phyloP scores from a whole-genome alignment of 2,113 vertebrate genomes.

The Gallinago undulata region DNA sequence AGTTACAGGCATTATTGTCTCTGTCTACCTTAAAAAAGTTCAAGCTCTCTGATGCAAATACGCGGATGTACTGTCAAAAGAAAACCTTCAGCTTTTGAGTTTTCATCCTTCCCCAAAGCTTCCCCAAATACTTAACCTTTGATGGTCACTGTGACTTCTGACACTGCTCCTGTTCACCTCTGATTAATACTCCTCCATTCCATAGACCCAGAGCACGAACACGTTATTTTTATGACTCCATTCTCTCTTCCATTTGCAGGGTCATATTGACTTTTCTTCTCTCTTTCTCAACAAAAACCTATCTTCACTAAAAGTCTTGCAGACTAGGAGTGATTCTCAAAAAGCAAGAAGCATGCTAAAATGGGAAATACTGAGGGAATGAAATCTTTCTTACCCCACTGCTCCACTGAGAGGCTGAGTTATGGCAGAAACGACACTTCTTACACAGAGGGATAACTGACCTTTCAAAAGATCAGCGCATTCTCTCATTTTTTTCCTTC shows the following conservation, averaged over 20 bases:
- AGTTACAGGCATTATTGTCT: neutral
- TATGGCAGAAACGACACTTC: neutral
- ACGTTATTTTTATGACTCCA: accelerated
- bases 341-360: neutral
- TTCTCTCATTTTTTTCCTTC: neutral
- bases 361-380: neutral
- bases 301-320: neutral
- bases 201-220: neutral
- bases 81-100: neutral
- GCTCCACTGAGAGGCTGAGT: neutral
- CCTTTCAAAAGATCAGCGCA: neutral
- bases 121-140: neutral
- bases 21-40: neutral
- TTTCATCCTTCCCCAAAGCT: neutral
- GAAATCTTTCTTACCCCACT: neutral
- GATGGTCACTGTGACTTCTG: neutral
- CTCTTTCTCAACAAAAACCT: neutral
- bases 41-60: neutral
- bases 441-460: neutral
- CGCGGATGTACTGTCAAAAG: neutral
- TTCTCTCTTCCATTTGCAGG: neutral
- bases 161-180: neutral
- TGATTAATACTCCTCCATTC: neutral
- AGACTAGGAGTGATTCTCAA: neutral
- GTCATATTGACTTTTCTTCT: neutral